Base-by-base conservation (phyloP, 2,888 invertebrate genomes). In the Heliconius sara region DNA sequence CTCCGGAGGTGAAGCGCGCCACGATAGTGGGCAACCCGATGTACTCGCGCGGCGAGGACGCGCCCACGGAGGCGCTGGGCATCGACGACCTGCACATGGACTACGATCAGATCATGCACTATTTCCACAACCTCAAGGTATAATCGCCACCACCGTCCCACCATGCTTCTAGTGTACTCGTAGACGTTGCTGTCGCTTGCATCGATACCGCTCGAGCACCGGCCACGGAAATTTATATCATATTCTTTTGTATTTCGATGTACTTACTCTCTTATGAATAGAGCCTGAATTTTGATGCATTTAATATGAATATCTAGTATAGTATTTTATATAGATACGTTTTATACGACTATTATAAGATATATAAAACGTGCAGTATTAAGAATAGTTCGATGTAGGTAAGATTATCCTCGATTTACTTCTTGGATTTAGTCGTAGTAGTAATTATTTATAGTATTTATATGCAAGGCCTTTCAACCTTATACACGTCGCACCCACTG, bases 111-210 rank as follows among this genome's bases (percentile, higher is more conserved):
- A 98, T 99, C 93, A 98, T 99, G 98, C 98, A 99, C 92, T 99
- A 99, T 95, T 99, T 99, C 96, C 98, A 99, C 96, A 99, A 98
- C 96, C 96, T 99, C 90, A 99, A 99, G 96, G 98, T 98, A 96
- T 94, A 95, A 91, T 83, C 85, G 86, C 85, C 88, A 87, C 87
- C 90, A 87, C 90, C 91, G 91, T 88, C 90, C 89, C 90, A 89
- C 89, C 91, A 89, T 87, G 94, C 94, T 94, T 94, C 91, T 94
- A 94, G 93, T 87, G 87, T 60, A 60, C 60, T 60, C 60, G 60
- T 93, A 94, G 92, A 89, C 91, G 90, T 93, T 90, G 93, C 93
- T 92, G 89, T 90, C 91, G 93, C 94, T 93, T 92, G 88, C 90
- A 87, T 88, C 91, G 88, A 84, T 84, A 84, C 70, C 85, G 85